Percentiles rank a stretch among this genome's conserved stretches.
phyloP scores from a whole-genome alignment of 2,888 invertebrate species.

The Megamerina dolium region DNA sequence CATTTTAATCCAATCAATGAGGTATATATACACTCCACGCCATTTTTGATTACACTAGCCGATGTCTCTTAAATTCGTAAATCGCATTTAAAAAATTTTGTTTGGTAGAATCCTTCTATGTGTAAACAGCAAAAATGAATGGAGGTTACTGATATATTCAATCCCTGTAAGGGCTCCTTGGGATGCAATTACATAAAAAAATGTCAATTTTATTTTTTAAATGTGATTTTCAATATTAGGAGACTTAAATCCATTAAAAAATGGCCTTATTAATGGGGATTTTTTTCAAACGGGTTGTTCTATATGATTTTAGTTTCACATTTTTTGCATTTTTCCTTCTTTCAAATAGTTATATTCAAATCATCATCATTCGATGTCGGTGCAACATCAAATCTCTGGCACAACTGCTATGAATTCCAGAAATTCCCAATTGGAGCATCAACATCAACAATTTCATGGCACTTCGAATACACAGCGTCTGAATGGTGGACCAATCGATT shows the following conservation, averaged over 20 bases:
- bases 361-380: conserved; percentile 34
- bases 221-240: too few species aligned
- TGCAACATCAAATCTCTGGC: conserved; percentile 27
- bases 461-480: conserved; percentile 26
- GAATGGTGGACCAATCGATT: conserved; percentile 49
- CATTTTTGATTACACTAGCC: background rate
- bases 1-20: conserved; percentile 49
- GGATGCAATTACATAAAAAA: too few species aligned
- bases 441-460: conserved; percentile 24
- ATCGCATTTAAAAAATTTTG: conserved; percentile 3
- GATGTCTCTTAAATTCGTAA: background rate
- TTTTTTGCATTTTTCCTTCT: conserved; percentile 4
- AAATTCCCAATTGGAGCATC: conserved; percentile 33
- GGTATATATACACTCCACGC: conserved; percentile 25
- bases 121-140: too few species aligned
- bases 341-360: conserved; percentile 40
- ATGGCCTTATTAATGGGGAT: too few species aligned
- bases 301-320: too few species aligned
- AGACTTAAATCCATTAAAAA: too few species aligned
- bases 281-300: too few species aligned
- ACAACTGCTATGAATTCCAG: conserved; percentile 36
- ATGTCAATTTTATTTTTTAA: too few species aligned
- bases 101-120: conserved; percentile 7
- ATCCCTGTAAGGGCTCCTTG: too few species aligned
- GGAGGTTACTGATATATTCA: too few species aligned